phyloP scores from a whole-genome alignment of 1,140 invertebrate species.

The Conus ventricosus region DNA sequence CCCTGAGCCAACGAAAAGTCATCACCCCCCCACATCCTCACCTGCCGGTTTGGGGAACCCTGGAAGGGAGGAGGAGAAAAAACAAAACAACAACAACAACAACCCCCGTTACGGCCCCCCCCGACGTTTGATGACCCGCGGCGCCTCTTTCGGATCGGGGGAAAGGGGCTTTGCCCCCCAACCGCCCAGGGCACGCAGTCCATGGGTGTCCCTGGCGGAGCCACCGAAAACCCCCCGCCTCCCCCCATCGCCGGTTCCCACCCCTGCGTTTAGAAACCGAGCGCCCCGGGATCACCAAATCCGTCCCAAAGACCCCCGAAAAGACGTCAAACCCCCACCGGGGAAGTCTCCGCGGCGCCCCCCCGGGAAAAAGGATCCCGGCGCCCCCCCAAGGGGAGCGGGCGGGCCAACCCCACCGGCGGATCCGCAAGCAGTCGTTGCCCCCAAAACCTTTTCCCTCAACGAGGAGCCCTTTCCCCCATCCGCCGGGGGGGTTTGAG shows the following conservation, averaged over 20 bases:
- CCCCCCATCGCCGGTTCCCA: not conserved
- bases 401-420: not conserved
- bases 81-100: not conserved
- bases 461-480: conserved; percentile 23
- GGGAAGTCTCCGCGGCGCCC: not conserved
- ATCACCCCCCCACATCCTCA: not conserved
- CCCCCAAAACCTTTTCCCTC: not conserved
- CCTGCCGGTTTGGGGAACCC: not conserved
- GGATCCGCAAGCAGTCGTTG: not conserved
- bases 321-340: not conserved
- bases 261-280: not conserved
- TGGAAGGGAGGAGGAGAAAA: no score
- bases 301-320: not conserved
- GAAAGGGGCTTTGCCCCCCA: not conserved
- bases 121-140: no score
- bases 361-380: not conserved
- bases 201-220: not conserved
- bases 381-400: not conserved
- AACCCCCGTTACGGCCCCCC: not conserved
- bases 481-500: conserved; percentile 41
- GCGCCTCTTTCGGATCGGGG: no score
- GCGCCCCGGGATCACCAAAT: conserved; percentile 15
- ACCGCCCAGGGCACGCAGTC: not conserved
- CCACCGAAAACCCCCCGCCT: not conserved
- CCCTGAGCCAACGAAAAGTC: not conserved